Evolutionary conservation across 1,140 invertebrate species (phyloP), one percentile per base, ranked within the genome.

Genomic region (Campoletis sonorensis): DNA sequence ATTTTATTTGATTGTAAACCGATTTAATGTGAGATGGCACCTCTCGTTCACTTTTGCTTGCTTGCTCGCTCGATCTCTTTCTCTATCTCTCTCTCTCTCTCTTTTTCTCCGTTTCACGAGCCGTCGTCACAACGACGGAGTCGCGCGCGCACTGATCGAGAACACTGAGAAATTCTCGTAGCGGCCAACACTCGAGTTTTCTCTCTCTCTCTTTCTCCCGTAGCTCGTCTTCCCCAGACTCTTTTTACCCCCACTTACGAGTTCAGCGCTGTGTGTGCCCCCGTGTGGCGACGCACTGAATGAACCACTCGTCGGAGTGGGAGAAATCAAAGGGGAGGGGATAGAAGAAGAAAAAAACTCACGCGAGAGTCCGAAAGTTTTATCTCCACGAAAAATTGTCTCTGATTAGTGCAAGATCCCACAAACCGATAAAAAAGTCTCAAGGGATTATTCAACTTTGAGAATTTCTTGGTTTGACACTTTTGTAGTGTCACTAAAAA

Each of bases 91-190:
- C n/a, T n/a, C n/a, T n/a, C n/a, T n/a, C n/a, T n/a, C n/a, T n/a
- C n/a, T n/a, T n/a, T n/a, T n/a, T n/a, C n/a, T n/a, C n/a, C n/a
- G n/a, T 68, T 30, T 68, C 64, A 11, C 64, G 61, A 83, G 85
- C 73, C 87, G 85, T 80, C 86, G 82, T 84, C 83, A 79, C 84
- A 84, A 87, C 87, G 87, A 86, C 85, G 84, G 27, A 82, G 84
- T 85, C 86, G 83, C 86, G 84, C 83, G 87, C 87, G 86, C 84
- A 87, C 82, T 85, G 72, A 27, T 77, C 84, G 85, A 79, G 64
- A 68, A 68, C 26, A 68, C 67, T 82, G n/a, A n/a, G 79, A 81
- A 80, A 77, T 83, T 84, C 81, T 78, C 72, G 76, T 84, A 79
- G 70, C 81, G 70, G 82, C 82, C 45, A 68, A 40, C 51, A 78